These are phyloP conservation scores for Lytechinus pictus DNA, from an alignment of 35 echinoderm and acorn worm species.

Conservation along the genomic window DNA sequence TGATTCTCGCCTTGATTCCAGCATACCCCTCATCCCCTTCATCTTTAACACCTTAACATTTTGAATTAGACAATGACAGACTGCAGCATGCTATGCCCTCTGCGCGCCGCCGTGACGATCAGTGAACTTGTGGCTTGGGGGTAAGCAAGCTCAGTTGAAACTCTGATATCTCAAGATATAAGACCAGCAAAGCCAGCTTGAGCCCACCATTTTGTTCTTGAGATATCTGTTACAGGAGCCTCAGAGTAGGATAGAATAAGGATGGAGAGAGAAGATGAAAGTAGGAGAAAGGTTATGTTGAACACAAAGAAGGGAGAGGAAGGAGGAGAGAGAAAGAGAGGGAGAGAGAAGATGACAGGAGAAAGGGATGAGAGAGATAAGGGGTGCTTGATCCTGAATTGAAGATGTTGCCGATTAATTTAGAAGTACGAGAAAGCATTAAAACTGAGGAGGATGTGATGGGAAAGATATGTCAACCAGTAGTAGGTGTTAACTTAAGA, in stretches of 20 bases:
- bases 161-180: not conserved
- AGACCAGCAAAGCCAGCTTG: not conserved
- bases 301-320: too few relatives aligned
- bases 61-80: not conserved
- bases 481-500: not conserved
- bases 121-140: constrained; percentile 1
- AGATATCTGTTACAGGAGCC: not conserved
- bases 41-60: not conserved
- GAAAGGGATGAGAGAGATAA: not conserved
- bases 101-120: not conserved
- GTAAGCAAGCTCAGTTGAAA: not conserved
- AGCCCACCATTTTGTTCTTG: not conserved
- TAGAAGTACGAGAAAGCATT: not conserved
- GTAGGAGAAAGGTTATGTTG: too few relatives aligned
- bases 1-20: too few relatives aligned
- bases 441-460: not conserved
- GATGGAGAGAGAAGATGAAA: not conserved
- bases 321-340: not conserved
- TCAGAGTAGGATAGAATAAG: not conserved
- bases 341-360: not conserved
- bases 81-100: not conserved
- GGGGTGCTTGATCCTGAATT: not conserved
- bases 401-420: not conserved
- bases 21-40: not conserved
- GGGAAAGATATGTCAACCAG: not conserved